Evolutionary conservation across 2,113 vertebrate genomes (phyloP).

Genomic region (Piaya cayana): DNA sequence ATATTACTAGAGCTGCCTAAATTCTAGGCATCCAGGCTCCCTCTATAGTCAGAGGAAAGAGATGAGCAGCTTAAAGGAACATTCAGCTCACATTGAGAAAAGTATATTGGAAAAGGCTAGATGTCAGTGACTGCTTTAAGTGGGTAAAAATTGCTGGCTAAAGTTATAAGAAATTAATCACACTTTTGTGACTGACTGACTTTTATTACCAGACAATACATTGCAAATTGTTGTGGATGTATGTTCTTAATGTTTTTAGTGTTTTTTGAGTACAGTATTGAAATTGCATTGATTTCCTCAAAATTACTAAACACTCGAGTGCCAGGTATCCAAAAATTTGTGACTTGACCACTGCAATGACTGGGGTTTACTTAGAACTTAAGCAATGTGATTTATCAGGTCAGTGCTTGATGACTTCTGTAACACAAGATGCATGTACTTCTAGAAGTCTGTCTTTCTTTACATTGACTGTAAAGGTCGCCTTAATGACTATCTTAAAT

Average conservation of each 20-base stretch:
- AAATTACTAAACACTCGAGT: background rate
- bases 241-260: background rate
- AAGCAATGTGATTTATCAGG: background rate
- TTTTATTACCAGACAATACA: background rate
- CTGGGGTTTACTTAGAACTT: background rate
- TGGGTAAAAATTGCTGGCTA: background rate
- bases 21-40: constrained; percentile 44
- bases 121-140: background rate
- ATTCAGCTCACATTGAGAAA: background rate
- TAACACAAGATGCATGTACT: background rate
- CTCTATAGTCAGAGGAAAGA: constrained; percentile 49
- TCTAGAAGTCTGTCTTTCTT: background rate
- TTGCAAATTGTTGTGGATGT: background rate
- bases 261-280: background rate
- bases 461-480: constrained; percentile 1
- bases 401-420: background rate
- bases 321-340: background rate
- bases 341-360: background rate
- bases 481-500: constrained; percentile 4
- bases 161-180: background rate
- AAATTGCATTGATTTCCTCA: background rate
- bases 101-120: background rate
- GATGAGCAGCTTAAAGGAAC: background rate
- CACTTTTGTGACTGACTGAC: background rate
- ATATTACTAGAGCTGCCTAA: background rate